Evolutionary conservation across 1,140 invertebrate species (phyloP).

Genomic region (Diuraphis noxia): DNA sequence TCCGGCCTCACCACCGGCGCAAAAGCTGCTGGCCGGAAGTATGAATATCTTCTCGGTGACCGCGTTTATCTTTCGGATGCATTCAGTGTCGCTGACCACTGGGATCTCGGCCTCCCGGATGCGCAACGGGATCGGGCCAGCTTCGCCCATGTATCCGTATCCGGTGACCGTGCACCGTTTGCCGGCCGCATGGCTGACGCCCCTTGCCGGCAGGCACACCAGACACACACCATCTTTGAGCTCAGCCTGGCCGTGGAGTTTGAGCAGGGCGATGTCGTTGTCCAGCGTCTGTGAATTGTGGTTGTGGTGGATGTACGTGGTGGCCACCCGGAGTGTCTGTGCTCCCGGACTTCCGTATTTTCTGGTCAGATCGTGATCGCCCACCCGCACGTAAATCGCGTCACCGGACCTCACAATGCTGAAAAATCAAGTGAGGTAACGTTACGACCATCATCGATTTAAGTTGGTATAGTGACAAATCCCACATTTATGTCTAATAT

Average conservation of each 20-base stretch:
- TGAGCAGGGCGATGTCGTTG: constrained; percentile 92
- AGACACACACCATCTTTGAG: constrained; percentile 81
- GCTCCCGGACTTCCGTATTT: constrained; percentile 85
- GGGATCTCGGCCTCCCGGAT: constrained; percentile 89
- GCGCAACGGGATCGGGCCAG: constrained; percentile 84
- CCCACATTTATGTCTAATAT: too few relatives aligned
- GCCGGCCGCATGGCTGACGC: constrained; percentile 81
- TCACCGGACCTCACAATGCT: constrained; percentile 89
- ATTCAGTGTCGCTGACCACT: constrained; percentile 89
- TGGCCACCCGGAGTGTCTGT: constrained; percentile 84
- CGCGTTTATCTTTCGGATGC: constrained; percentile 87
- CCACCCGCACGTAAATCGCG: constrained; percentile 87
- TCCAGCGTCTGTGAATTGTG: constrained; percentile 95
- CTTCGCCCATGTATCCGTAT: constrained; percentile 94
- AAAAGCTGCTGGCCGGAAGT: constrained; percentile 87
- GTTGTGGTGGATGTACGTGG: constrained; percentile 94
- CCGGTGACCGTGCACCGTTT: constrained; percentile 90
- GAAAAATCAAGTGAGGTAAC: constrained; percentile 56
- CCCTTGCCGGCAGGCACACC: constrained; percentile 85
- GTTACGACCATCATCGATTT: background rate
- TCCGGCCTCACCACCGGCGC: constrained; percentile 87
- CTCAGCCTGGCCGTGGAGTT: constrained; percentile 87
- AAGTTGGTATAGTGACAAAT: too few relatives aligned
- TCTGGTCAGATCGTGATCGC: constrained; percentile 87
- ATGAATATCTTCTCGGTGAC: constrained; percentile 94